Evolutionary conservation across 1,140 invertebrate species (phyloP).

Genomic region (Tribolium madens): DNA sequence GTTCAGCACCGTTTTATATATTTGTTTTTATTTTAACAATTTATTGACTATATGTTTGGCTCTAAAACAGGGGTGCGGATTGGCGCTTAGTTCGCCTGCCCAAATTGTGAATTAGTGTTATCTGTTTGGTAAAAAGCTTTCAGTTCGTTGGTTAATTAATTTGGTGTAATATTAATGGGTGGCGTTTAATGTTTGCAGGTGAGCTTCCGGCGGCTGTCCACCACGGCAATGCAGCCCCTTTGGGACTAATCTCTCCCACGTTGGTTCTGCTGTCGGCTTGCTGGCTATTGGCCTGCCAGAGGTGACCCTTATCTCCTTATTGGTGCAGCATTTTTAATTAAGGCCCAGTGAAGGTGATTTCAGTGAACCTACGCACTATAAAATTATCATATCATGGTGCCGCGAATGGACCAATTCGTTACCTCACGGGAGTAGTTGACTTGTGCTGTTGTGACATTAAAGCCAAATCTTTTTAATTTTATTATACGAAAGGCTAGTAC

Average conservation of each 20-base stretch:
- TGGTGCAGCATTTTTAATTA: conserved; percentile 29
- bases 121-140: background rate
- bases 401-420: conserved; percentile 27
- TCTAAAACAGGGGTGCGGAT: background rate
- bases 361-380: background rate
- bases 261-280: conserved; percentile 41
- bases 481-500: conserved; percentile 12
- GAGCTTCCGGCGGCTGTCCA: conserved; percentile 69
- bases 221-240: conserved; percentile 54
- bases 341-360: conserved; percentile 24
- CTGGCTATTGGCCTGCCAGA: conserved; percentile 36
- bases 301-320: conserved; percentile 48
- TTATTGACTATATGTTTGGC: too few species aligned
- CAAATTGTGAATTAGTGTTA: background rate
- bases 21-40: too few species aligned
- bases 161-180: conserved; percentile 13
- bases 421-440: conserved; percentile 7
- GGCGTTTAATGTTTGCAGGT: conserved; percentile 63
- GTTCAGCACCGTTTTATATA: too few species aligned
- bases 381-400: conserved; percentile 39
- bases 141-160: conserved; percentile 9
- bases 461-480: background rate
- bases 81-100: background rate
- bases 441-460: conserved; percentile 15
- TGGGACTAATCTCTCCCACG: conserved; percentile 25